A percentile compares a stretch with the other conserved stretches of the same genome.
phyloP scores from a whole-genome alignment of 2,888 invertebrate genomes.

The Eurytoma adleriae region DNA sequence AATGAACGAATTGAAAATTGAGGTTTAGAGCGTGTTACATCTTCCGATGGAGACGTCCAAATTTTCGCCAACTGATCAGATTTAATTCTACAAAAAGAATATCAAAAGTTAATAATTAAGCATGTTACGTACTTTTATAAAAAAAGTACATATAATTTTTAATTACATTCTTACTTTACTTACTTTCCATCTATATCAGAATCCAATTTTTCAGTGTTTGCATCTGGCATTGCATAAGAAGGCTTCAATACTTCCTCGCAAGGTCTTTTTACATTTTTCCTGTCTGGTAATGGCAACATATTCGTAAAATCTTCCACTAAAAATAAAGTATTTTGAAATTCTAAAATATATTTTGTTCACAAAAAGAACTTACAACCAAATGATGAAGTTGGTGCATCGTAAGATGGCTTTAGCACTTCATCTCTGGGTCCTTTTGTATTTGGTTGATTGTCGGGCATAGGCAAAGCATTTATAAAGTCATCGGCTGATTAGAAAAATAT shows the following conservation, averaged over 20 bases:
- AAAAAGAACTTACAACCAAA: slow-evolving; percentile 12
- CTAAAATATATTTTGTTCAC: neutral
- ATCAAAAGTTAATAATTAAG: neutral
- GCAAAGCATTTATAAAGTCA: slow-evolving; percentile 51
- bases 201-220: slow-evolving; percentile 72
- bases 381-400: slow-evolving; percentile 18
- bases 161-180: slow-evolving; percentile 58
- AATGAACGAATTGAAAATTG: slow-evolving; percentile 68
- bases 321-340: slow-evolving; percentile 19
- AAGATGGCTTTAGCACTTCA: slow-evolving; percentile 60
- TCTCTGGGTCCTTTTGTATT: slow-evolving; percentile 59
- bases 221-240: slow-evolving; percentile 70
- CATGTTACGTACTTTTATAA: neutral
- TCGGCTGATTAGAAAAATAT: slow-evolving; percentile 28
- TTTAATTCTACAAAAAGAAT: slow-evolving; percentile 62
- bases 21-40: slow-evolving; percentile 63
- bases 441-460: slow-evolving; percentile 48
- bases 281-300: slow-evolving; percentile 43
- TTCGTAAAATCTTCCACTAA: slow-evolving; percentile 45
- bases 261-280: slow-evolving; percentile 62
- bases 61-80: slow-evolving; percentile 65
- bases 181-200: slow-evolving; percentile 80
- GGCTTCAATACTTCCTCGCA: slow-evolving; percentile 79
- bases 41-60: slow-evolving; percentile 66
- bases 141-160: neutral